These are phyloP conservation scores for Trematomus bernacchii DNA, from an alignment of 2,797 vertebrate species.

Conservation along the genomic window DNA sequence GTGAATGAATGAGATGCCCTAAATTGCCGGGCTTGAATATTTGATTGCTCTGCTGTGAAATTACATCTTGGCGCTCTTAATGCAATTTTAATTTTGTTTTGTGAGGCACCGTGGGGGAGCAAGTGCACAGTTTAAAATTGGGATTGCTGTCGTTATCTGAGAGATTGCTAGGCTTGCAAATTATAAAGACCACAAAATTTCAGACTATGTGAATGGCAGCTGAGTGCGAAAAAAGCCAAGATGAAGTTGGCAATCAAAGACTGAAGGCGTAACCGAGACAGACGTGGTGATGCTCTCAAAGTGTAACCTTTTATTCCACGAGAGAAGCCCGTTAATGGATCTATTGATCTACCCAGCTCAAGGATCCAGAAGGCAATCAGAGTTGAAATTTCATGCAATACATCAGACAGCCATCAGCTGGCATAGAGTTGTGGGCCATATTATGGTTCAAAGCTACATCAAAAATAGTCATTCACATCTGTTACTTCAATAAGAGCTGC, in stretches of 20 bases:
- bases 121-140: conserved; percentile 81
- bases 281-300: conserved; percentile 85
- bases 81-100: conserved; percentile 90
- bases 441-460: conserved; percentile 86
- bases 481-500: conserved; percentile 86
- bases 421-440: conserved; percentile 83
- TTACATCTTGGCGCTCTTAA: conserved; percentile 87
- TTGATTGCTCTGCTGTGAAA: conserved; percentile 89
- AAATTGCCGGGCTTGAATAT: conserved; percentile 88
- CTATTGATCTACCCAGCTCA: conserved; percentile 87
- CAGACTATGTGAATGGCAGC: conserved; percentile 81
- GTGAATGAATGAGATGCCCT: conserved; percentile 86
- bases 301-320: conserved; percentile 87
- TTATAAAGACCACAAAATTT: conserved; percentile 86
- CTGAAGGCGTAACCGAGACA: conserved; percentile 86
- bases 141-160: conserved; percentile 83
- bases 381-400: conserved; percentile 83
- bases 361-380: conserved; percentile 90
- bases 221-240: conserved; percentile 82
- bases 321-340: conserved; percentile 88
- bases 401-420: conserved; percentile 87
- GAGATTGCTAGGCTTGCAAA: conserved; percentile 86
- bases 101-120: conserved; percentile 80
- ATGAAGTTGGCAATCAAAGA: conserved; percentile 91
- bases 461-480: conserved; percentile 90